Conservation (phyloP, 2,113 vertebrate genomes). For the Antennarius striatus region DNA sequence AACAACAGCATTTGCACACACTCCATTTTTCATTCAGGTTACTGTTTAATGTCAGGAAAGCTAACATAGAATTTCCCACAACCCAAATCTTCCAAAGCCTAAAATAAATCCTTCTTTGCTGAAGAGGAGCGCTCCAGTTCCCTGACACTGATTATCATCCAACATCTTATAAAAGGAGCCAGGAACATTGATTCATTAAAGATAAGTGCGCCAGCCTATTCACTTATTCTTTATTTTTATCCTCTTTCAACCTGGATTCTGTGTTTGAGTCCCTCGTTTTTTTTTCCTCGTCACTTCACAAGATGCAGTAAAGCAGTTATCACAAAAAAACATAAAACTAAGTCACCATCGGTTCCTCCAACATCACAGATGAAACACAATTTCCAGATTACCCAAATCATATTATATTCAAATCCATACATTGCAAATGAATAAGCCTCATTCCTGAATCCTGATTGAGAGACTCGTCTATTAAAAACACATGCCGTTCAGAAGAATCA, state of each 20-base stretch:
- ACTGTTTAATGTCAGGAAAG: not conserved
- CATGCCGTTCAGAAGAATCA: constrained; percentile 29
- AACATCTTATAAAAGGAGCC: constrained; percentile 13
- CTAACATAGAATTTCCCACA: constrained; percentile 2
- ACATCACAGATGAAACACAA: constrained; percentile 13
- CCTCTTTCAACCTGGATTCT: not conserved
- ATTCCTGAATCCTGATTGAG: constrained; percentile 13
- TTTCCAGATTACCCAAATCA: constrained; percentile 22
- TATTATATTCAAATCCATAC: constrained; percentile 30
- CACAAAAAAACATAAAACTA: not conserved
- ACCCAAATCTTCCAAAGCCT: not conserved
- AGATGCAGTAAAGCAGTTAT: constrained; percentile 14
- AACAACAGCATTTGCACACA: not conserved
- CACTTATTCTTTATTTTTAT: constrained; percentile 24
- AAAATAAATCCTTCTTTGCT: not conserved
- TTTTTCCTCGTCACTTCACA: not conserved
- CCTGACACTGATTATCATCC: constrained; percentile 5
- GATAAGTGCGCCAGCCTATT: constrained; percentile 13
- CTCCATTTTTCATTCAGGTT: not conserved
- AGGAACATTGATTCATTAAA: constrained; percentile 20
- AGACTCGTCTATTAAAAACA: constrained; percentile 48
- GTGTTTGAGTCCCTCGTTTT: not conserved
- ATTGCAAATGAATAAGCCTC: constrained; percentile 30
- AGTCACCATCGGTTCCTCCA: constrained; percentile 20
- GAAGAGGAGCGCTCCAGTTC: constrained; percentile 2